Evolutionary conservation across 2,888 invertebrate genomes (phyloP).

Genomic region (Tanytarsus gracilentus): DNA sequence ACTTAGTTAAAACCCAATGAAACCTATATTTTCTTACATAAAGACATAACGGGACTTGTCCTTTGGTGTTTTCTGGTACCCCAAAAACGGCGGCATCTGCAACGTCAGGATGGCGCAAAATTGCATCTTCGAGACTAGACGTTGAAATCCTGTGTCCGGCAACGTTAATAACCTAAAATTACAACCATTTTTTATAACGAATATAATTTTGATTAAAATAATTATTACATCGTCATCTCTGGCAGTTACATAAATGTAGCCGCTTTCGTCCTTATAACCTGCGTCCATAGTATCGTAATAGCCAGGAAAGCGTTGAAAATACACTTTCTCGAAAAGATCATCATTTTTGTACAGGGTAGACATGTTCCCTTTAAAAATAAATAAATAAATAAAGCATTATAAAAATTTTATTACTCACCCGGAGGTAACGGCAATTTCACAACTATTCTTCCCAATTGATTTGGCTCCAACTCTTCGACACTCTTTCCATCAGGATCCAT

Average conservation of each 20-base stretch:
- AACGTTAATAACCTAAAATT: conserved; percentile 61
- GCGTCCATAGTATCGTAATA: conserved; percentile 86
- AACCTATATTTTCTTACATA: no score
- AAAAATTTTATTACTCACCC: no score
- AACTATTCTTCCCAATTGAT: conserved; percentile 75
- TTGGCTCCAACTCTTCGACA: conserved; percentile 50
- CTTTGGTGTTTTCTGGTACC: conserved; percentile 81
- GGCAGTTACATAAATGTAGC: conserved; percentile 80
- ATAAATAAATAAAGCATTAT: no score
- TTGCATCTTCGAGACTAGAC: conserved; percentile 81
- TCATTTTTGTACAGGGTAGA: conserved; percentile 74
- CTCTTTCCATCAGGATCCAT: conserved; percentile 53
- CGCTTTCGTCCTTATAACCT: conserved; percentile 73
- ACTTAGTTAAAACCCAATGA: no score
- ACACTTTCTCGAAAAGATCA: conserved; percentile 67
- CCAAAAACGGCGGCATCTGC: conserved; percentile 85
- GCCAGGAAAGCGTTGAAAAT: conserved; percentile 71
- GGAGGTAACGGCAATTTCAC: conserved; percentile 82
- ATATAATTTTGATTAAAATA: conserved; percentile 37
- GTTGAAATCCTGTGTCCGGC: conserved; percentile 88
- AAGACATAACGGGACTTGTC: conserved; percentile 80
- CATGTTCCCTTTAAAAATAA: no score
- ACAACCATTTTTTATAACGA: background rate
- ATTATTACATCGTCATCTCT: conserved; percentile 76
- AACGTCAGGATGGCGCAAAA: conserved; percentile 74